Conservation (phyloP, 2,888 invertebrate genomes). For the Phoenoteleia sp. region DNA sequence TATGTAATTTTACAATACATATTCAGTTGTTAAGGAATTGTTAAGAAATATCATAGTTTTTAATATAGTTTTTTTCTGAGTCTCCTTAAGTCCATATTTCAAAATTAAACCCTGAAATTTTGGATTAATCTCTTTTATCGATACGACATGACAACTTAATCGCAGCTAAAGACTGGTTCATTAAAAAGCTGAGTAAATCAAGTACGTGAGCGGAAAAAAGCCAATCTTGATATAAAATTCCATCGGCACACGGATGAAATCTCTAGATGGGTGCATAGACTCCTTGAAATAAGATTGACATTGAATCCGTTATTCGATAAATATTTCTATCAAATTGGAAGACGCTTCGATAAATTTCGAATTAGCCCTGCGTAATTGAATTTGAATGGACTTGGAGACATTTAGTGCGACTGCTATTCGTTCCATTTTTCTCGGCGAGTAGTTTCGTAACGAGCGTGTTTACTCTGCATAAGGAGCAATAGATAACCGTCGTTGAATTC, state of each 20-base stretch:
- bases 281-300: not conserved
- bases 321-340: slow-evolving; percentile 7
- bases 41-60: too few relatives aligned
- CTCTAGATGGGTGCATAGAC: too few relatives aligned
- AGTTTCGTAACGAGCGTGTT: slow-evolving; percentile 32
- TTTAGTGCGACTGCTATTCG: not conserved
- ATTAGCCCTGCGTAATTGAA: slow-evolving; percentile 19
- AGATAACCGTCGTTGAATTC: slow-evolving; percentile 4
- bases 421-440: not conserved
- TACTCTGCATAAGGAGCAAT: not conserved
- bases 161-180: too few relatives aligned
- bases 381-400: slow-evolving; percentile 1
- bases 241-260: not conserved
- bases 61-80: too few relatives aligned
- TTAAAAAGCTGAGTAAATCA: too few relatives aligned
- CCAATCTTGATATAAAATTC: not conserved
- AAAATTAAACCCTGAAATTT: too few relatives aligned
- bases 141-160: too few relatives aligned
- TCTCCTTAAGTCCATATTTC: too few relatives aligned
- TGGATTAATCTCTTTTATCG: too few relatives aligned
- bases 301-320: not conserved
- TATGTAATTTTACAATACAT: too few relatives aligned
- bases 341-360: slow-evolving; percentile 11
- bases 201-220: not conserved
- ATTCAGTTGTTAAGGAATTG: too few relatives aligned